Base-by-base conservation (phyloP, 1,140 invertebrate species). In the Drosophila miranda region DNA sequence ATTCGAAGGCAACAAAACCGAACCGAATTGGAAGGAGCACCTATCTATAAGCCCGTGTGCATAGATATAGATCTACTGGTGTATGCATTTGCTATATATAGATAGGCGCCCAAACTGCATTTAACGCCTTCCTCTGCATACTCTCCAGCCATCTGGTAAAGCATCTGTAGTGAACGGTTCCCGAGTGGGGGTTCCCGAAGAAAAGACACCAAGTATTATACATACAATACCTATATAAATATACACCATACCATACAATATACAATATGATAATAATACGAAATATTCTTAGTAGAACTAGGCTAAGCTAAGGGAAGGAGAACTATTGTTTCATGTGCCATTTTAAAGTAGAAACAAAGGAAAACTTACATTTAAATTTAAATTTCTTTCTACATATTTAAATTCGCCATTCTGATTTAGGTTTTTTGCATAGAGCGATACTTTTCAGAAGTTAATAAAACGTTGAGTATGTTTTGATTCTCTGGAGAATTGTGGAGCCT, bases 241-340 rank as follows among this genome's bases (percentile, higher is more conserved):
- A 70, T 63, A 62, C 50, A 55, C 38, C 34, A 38, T 13, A 38
- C 34, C 34, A 59, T 52, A 54, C 8, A 60, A 57, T 46, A 73
- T 56, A 77, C 34, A 38, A 38, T 67, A 78, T 69, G 53, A 64
- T 74, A 64, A 74, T 74, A 64, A 58, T 64, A 53, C 58, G 64
- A 58, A 62, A 58, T 72, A 63, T 58, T 75, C 66, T 63, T 57
- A 62, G 49, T 73, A 78, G 73, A 42, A 34, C 26, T 86, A 86
- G 70, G 58, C 46, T 70, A 78, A 69, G 57, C 11, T 60, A n/a
- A 46, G 44, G 23, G 49, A 14, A 57, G 57, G 60, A 66, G 50
- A 87, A 87, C 82, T 82, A 87, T 87, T 87, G 82, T 88, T 87
- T 87, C 78, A 87, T 87, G 83, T 87, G 82, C 82, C 82, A 87